Evolutionary conservation across 2,888 invertebrate species (phyloP).

Genomic region (Rhagium mordax): DNA sequence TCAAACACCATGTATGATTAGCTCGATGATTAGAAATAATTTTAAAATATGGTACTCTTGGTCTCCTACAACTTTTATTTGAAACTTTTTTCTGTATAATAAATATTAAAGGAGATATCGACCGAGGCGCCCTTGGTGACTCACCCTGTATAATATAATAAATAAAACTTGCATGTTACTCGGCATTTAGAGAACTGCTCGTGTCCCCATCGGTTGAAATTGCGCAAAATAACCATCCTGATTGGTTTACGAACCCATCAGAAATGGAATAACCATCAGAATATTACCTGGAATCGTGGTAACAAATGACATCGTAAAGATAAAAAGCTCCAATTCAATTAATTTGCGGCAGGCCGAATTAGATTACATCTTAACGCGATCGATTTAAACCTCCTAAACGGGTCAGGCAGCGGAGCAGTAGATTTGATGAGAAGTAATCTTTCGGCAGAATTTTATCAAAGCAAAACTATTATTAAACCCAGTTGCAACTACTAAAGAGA

Average conservation of each 20-base stretch:
- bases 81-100: too few relatives aligned
- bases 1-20: too few relatives aligned
- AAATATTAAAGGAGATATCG: too few relatives aligned
- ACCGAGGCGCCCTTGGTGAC: too few relatives aligned
- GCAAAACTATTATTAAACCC: conserved; percentile 14
- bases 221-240: neutral
- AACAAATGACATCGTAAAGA: neutral
- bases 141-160: too few relatives aligned
- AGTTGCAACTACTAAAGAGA: conserved; percentile 27
- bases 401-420: conserved; percentile 13
- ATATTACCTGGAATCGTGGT: neutral
- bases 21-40: too few relatives aligned
- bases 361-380: conserved; percentile 20
- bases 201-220: neutral
- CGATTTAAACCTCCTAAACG: conserved; percentile 23
- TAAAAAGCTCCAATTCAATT: conserved; percentile 3
- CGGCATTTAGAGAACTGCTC: neutral
- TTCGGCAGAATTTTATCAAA: conserved; percentile 14
- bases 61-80: too few relatives aligned
- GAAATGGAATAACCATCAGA: neutral
- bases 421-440: conserved; percentile 20
- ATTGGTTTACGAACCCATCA: neutral
- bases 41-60: too few relatives aligned
- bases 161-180: too few relatives aligned
- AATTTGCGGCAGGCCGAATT: conserved; percentile 12